Evolutionary conservation across 2,113 vertebrate genomes (phyloP).

Genomic region (Labeo rohita): DNA sequence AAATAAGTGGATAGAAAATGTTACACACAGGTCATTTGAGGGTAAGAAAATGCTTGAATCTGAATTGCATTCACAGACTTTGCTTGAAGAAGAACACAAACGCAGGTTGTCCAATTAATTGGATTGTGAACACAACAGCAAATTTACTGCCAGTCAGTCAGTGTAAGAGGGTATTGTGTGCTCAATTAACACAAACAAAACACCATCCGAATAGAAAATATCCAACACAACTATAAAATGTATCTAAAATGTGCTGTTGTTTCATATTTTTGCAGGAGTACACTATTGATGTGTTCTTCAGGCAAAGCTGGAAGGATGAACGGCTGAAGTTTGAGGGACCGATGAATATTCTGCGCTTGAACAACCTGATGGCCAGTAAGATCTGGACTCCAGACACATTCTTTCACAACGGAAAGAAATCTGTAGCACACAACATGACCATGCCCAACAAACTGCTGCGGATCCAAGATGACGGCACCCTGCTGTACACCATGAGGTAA

Average conservation of each 20-base stretch:
- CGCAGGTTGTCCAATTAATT: background rate
- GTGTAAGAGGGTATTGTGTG: background rate
- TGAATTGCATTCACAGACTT: background rate
- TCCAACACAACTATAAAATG: background rate
- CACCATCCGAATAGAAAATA: background rate
- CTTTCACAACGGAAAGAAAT: constrained; percentile 99
- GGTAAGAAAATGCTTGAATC: background rate
- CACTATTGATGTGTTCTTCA: constrained; percentile 98
- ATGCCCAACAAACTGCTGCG: constrained; percentile 98
- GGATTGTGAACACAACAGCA: constrained; percentile 3
- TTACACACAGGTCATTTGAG: background rate
- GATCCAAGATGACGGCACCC: constrained; percentile 94
- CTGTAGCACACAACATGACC: constrained; percentile 98
- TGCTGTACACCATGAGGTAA: constrained; percentile 98
- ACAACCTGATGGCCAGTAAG: constrained; percentile 99
- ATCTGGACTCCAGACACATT: constrained; percentile 99
- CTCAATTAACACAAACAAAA: constrained; percentile 13
- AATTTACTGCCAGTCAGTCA: constrained; percentile 8
- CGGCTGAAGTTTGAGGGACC: constrained; percentile 93
- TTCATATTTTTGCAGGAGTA: constrained; percentile 84
- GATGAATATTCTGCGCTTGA: constrained; percentile 95
- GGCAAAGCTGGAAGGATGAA: constrained; percentile 98
- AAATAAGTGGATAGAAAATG: background rate
- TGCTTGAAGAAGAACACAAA: background rate
- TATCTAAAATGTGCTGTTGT: background rate